A percentile compares a stretch with the other conserved stretches of the same genome.
phyloP scores from a whole-genome alignment of 2,797 vertebrate genomes.

The Morelia viridis region DNA sequence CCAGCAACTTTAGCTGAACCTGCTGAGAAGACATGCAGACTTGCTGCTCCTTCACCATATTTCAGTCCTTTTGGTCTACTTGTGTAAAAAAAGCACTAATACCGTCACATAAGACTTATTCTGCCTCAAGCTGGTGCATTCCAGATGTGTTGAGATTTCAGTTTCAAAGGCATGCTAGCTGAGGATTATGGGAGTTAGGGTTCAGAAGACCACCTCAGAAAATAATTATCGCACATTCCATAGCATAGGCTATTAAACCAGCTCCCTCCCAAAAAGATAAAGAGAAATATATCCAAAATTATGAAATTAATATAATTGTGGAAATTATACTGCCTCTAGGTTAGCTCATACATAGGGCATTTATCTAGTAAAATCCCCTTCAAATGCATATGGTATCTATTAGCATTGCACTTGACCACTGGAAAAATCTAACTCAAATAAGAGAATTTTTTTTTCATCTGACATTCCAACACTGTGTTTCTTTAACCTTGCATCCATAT shows the following conservation, averaged over 20 bases:
- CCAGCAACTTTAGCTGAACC: neutral
- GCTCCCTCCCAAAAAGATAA: neutral
- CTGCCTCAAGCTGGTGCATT: neutral
- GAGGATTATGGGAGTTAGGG: neutral
- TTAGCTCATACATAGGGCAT: neutral
- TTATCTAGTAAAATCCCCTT: conserved; percentile 1
- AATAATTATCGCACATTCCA: neutral
- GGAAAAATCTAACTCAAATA: neutral
- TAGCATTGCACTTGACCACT: neutral
- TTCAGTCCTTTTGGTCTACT: neutral
- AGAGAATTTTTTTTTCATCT: conserved; percentile 9
- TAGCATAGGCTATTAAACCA: neutral
- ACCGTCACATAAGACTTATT: neutral
- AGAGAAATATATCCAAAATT: neutral
- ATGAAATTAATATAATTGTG: neutral
- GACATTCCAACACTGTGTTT: neutral
- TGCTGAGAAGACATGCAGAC: neutral
- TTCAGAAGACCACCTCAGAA: neutral
- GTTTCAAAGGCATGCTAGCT: neutral
- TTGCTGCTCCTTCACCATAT: neutral
- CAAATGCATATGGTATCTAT: neutral
- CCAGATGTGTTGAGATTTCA: neutral
- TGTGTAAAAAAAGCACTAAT: neutral
- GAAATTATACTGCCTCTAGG: neutral
- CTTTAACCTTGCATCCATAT: neutral